Evolutionary conservation across 1,140 invertebrate genomes (phyloP), one percentile per base, ranked within the genome.

Genomic region (Ooceraea biroi): DNA sequence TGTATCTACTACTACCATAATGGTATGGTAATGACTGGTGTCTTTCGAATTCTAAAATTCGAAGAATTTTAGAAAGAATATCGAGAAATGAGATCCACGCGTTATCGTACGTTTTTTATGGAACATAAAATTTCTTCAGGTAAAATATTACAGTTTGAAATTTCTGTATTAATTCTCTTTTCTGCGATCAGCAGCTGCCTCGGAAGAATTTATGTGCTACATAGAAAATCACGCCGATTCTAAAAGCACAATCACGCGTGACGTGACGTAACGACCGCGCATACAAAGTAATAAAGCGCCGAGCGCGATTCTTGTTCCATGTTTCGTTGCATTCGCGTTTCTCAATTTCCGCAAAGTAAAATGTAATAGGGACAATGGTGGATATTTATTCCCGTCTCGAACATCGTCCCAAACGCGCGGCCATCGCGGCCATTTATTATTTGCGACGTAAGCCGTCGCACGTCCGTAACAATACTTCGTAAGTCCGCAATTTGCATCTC

Each of bases 401-500:
- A 61, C 76, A 50, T 55, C 27, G n/a, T 41, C 48, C 36, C 63
- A 48, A 87, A 82, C 71, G 44, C 48, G 72, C 58, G 50, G 52
- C 36, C 68, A 46, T 66, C 12, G 69, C 65, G 65, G 22, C 82
- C 82, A 76, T 88, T 89, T 89, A 89, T 89, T 88, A 89, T 89
- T 86, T 88, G 76, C 66, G 84, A 76, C 82, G 84, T 77, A 82
- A 58, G 87, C 82, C 52, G 78, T 58, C 73, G 84, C 87, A 80
- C 80, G 87, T 88, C 85, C 76, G 87, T 77, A 89, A 89, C 88
- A 88, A 89, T 89, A 88, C 88, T 89, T 89, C 82, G 88, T 88
- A 86, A 89, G 87, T 86, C 71, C 65, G 84, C 73, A 89, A 89
- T 89, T 89, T 89, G 88, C 88, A 89, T 89, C 87, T 88, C 76